phyloP scores from a whole-genome alignment of 92 coral and sea anemone genomes.

The Scolanthus callimorphus region DNA sequence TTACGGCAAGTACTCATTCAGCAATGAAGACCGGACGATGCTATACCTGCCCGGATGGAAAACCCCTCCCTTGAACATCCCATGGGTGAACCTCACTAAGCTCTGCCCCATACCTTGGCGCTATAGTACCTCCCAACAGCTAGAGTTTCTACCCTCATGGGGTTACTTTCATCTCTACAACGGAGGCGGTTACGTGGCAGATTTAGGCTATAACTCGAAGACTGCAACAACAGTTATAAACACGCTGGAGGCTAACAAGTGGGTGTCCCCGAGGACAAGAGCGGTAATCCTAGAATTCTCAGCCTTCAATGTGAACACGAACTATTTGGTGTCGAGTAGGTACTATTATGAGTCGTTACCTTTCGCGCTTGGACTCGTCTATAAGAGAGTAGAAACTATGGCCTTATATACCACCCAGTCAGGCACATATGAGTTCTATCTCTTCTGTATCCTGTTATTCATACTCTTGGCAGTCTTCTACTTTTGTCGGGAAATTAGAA shows the following conservation, averaged over 20 bases:
- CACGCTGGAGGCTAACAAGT: slow-evolving; percentile 35
- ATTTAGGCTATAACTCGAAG: slow-evolving; percentile 54
- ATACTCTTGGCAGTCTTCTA: slow-evolving; percentile 52
- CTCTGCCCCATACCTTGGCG: slow-evolving; percentile 85
- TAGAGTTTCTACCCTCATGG: slow-evolving; percentile 50
- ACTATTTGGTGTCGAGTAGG: slow-evolving; percentile 56
- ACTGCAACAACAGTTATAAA: slow-evolving; percentile 24
- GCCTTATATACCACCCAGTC: slow-evolving; percentile 52
- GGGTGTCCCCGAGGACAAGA: slow-evolving; percentile 75
- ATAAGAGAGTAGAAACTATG: slow-evolving; percentile 55
- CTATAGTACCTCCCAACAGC: slow-evolving; percentile 34
- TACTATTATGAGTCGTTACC: slow-evolving; percentile 56
- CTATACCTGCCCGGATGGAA: slow-evolving; percentile 66
- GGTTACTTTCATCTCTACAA: slow-evolving; percentile 58
- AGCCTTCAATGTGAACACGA: slow-evolving; percentile 67
- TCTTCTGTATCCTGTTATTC: slow-evolving; percentile 65
- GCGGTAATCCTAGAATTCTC: slow-evolving; percentile 64
- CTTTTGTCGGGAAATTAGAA: slow-evolving; percentile 38
- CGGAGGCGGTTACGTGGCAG: slow-evolving; percentile 82
- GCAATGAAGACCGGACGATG: slow-evolving; percentile 52
- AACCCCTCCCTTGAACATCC: slow-evolving; percentile 10
- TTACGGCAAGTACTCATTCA: slow-evolving; percentile 52
- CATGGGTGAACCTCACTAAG: slow-evolving; percentile 46
- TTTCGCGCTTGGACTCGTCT: slow-evolving; percentile 52
- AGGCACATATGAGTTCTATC: slow-evolving; percentile 62